Evolutionary conservation across 1,140 invertebrate species (phyloP).

Genomic region (Prorops nasuta): DNA sequence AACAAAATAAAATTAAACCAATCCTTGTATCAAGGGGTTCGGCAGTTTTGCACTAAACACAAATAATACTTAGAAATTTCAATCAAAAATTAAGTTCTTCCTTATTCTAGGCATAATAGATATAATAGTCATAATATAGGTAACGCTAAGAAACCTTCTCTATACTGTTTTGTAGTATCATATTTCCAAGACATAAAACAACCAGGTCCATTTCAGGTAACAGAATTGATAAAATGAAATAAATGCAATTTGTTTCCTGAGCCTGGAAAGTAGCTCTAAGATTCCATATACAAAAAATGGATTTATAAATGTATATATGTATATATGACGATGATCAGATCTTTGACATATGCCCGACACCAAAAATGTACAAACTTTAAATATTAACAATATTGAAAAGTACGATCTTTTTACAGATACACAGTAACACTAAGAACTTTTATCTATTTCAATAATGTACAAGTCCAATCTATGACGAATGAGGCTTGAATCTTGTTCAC

Average conservation of each 20-base stretch:
- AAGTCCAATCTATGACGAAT: slow-evolving; percentile 21
- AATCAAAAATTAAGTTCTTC: too few relatives aligned
- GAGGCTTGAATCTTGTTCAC: too few relatives aligned
- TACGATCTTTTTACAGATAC: slow-evolving; percentile 34
- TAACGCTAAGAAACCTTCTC: too few relatives aligned
- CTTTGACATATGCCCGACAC: slow-evolving; percentile 17
- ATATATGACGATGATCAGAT: slow-evolving; percentile 11
- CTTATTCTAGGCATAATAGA: too few relatives aligned
- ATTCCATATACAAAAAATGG: slow-evolving; percentile 17
- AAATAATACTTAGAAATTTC: too few relatives aligned
- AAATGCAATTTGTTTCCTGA: slow-evolving; percentile 29
- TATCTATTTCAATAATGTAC: slow-evolving; percentile 31
- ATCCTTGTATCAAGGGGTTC: too few relatives aligned
- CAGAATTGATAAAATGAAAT: slow-evolving; percentile 11
- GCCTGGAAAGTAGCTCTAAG: slow-evolving; percentile 37
- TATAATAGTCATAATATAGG: too few relatives aligned
- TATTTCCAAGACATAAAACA: too few relatives aligned
- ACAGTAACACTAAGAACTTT: slow-evolving; percentile 28
- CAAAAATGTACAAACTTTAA: slow-evolving; percentile 39
- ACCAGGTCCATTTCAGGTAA: slow-evolving; percentile 2
- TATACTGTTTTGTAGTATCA: too few relatives aligned
- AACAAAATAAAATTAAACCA: background rate
- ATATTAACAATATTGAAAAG: slow-evolving; percentile 32
- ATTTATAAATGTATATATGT: slow-evolving; percentile 14
- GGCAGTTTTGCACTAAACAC: too few relatives aligned